Evolutionary conservation across 2,113 vertebrate genomes (phyloP).

Genomic region (Falco punctatus): DNA sequence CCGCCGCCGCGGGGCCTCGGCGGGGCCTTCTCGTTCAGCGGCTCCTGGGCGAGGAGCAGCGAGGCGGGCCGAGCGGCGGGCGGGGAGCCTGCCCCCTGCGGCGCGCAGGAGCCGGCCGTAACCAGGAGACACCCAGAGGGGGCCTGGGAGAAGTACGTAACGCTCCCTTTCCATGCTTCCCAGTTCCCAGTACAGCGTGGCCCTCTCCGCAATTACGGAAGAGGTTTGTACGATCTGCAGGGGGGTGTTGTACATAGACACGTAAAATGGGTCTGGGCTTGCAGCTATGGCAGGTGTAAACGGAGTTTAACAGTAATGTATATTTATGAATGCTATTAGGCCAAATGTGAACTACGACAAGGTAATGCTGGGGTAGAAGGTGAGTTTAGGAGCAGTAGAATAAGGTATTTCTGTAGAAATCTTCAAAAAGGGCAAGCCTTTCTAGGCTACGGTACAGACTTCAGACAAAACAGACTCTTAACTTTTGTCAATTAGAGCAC

Average conservation of each 20-base stretch:
- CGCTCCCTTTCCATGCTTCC: accelerated
- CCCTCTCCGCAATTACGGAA: accelerated
- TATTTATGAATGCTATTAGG: accelerated
- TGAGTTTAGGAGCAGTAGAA: not conserved
- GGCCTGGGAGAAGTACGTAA: not conserved
- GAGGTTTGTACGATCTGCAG: accelerated
- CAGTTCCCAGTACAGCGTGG: accelerated
- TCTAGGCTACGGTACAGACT: accelerated
- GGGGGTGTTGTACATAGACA: accelerated
- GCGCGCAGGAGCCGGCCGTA: not conserved
- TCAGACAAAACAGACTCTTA: not conserved
- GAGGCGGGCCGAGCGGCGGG: not conserved
- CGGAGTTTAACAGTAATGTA: accelerated
- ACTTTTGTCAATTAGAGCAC: not conserved
- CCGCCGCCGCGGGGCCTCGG: not conserved
- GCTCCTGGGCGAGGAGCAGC: not conserved
- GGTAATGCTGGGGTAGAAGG: not conserved
- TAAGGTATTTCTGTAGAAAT: not conserved
- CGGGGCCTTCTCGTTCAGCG: not conserved
- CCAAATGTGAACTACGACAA: accelerated
- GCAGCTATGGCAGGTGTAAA: accelerated
- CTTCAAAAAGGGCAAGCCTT: not conserved
- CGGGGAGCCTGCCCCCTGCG: too few species aligned
- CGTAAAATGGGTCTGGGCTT: accelerated
- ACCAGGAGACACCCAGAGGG: accelerated